These are phyloP conservation scores for Mugil cephalus DNA, from an alignment of 2,113 vertebrate species.

Conservation along the genomic window DNA sequence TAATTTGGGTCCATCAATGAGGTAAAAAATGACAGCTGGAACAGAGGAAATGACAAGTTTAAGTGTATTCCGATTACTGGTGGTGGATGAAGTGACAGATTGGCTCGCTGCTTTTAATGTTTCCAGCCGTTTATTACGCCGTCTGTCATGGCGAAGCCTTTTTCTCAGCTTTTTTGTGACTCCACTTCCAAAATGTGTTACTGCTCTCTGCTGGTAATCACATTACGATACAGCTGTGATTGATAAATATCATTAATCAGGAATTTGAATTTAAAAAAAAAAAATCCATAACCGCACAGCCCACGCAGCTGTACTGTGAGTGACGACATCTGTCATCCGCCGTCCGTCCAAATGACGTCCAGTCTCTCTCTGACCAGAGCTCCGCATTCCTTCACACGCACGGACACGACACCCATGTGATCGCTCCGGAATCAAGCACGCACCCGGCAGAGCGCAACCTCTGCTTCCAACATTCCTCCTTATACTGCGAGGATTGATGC, in stretches of 20 bases:
- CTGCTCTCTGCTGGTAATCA: neutral
- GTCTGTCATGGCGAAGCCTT: conserved; percentile 3
- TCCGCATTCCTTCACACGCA: conserved; percentile 33
- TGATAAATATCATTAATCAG: conserved; percentile 15
- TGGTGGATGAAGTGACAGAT: conserved; percentile 5
- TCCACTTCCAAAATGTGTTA: neutral
- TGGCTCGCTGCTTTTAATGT: conserved; percentile 1
- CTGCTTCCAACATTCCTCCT: conserved; percentile 33
- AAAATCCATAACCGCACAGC: conserved; percentile 29
- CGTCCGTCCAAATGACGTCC: conserved; percentile 39
- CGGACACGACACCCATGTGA: conserved; percentile 33
- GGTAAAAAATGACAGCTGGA: no score
- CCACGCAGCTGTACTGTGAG: conserved; percentile 28
- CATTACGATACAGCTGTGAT: neutral
- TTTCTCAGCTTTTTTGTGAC: neutral
- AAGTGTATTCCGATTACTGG: conserved; percentile 9
- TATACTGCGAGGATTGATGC: conserved; percentile 29
- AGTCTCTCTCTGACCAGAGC: conserved; percentile 36
- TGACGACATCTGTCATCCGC: conserved; percentile 41
- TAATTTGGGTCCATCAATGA: neutral
- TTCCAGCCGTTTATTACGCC: neutral
- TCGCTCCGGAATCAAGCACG: conserved; percentile 27
- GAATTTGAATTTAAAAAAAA: conserved; percentile 18
- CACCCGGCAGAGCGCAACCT: neutral
- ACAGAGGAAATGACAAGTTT: conserved; percentile 17